phyloP scores from a whole-genome alignment of 1,140 invertebrate genomes.

The Drosophila grimshawi region DNA sequence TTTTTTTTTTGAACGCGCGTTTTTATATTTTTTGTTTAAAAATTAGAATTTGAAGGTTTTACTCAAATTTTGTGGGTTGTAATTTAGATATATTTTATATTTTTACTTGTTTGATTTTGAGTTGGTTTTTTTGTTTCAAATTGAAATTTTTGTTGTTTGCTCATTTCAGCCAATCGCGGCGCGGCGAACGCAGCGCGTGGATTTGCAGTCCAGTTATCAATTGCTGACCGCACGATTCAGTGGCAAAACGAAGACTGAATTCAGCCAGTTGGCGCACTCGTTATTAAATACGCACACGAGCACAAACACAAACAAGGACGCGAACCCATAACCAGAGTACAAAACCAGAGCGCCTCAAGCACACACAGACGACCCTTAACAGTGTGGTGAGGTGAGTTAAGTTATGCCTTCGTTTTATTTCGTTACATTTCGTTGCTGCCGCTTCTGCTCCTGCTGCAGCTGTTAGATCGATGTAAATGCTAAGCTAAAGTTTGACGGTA shows the following conservation, averaged over 20 bases:
- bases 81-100: not conserved
- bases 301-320: conserved; percentile 9
- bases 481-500: conserved; percentile 18
- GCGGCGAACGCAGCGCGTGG: conserved; percentile 60
- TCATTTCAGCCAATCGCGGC: conserved; percentile 62
- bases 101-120: not conserved
- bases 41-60: not conserved
- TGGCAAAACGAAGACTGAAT: conserved; percentile 82
- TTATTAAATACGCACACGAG: conserved; percentile 68
- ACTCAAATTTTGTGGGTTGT: conserved; percentile 1
- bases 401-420: not conserved
- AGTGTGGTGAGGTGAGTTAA: conserved; percentile 50
- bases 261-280: conserved; percentile 74
- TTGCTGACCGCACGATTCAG: conserved; percentile 79
- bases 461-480: conserved; percentile 26
- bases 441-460: conserved; percentile 3
- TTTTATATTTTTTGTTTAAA: conserved; percentile 5
- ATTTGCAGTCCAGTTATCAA: conserved; percentile 43
- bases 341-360: not conserved
- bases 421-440: not conserved
- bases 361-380: conserved; percentile 23
- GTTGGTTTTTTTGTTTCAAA: conserved; percentile 12
- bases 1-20: conserved; percentile 45
- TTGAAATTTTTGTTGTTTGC: conserved; percentile 31
- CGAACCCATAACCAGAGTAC: conserved; percentile 16